Conservation (phyloP, 2,888 invertebrate species). For the Plebejus argus region DNA sequence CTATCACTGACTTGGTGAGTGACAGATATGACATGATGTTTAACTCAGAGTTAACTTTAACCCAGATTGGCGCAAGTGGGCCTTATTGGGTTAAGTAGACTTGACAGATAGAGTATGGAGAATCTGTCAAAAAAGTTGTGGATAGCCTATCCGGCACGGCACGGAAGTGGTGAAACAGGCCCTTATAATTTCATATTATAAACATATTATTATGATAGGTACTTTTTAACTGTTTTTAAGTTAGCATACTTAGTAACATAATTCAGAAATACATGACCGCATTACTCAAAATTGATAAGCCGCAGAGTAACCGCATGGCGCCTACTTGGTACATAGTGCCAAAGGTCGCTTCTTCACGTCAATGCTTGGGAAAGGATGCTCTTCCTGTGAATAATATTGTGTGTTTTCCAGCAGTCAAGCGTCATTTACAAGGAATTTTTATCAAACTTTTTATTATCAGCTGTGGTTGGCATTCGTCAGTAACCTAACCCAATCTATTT, state of each 20-base stretch:
- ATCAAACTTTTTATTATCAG: not conserved
- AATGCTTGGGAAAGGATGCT: not conserved
- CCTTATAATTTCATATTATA: too few species aligned
- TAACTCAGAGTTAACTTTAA: too few species aligned
- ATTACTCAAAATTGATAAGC: not conserved
- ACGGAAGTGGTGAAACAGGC: too few species aligned
- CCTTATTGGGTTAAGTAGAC: too few species aligned
- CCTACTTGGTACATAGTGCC: not conserved
- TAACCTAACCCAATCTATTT: not conserved
- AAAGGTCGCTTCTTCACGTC: not conserved
- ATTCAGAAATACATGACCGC: not conserved
- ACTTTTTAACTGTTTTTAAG: too few species aligned
- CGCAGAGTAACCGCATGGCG: not conserved
- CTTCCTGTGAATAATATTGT: not conserved
- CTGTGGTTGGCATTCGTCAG: not conserved
- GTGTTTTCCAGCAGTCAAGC: not conserved
- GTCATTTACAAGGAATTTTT: constrained; percentile 7
- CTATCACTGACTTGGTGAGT: too few species aligned
- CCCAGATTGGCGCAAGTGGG: too few species aligned
- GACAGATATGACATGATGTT: too few species aligned
- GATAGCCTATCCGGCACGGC: too few species aligned
- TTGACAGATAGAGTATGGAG: too few species aligned
- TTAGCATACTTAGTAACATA: not conserved
- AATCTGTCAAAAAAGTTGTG: too few species aligned
- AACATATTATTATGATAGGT: too few species aligned